Base-by-base conservation (phyloP, 37 sponge, comb jelly and placozoan genomes). In the Aplysina aerophoba region DNA sequence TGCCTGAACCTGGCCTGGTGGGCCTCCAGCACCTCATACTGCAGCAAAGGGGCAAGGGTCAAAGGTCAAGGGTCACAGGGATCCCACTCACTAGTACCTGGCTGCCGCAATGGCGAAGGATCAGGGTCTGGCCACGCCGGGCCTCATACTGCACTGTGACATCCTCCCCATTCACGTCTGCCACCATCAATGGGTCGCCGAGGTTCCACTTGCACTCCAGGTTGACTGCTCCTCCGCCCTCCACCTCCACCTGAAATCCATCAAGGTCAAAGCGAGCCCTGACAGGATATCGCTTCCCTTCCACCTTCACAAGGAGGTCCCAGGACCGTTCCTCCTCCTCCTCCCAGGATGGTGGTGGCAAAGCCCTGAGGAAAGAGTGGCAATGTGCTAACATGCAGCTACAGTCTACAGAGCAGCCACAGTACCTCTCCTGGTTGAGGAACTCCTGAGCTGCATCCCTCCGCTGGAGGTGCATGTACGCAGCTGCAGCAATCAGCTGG, bases 81-180 rank as follows among this genome's bases (percentile, higher is more conserved):
- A 0, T 59, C 19, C 38, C 11, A 24, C 17, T 13, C 38, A 59
- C 33, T 12, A 53, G 15, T 89, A 95, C 95, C 85, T 90, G 89
- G 60, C 81, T 82, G n/a, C 95, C 95, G 89, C 87, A 92, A 85
- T 92, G 88, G 25, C 95, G 71, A 25, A 95, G 77, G 33, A 83
- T 35, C 31, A 91, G 60, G 55, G 53, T 73, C 66, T 87, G 82
- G 25, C 95, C 93, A 50, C 65, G 59, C 56, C 92, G 73, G 33
- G 55, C 66, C 72, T 91, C 91, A 83, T 83, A 91, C 93, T 95
- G 85, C 12, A 95, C 73, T n/a, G 87, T 83, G 16, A 89, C 85
- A 13, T 92, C 73, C 38, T 84, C 85, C 0, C 87, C 89, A 37
- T 88, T 63, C 4, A 93, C 79, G 19, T 78, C 33, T 31, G 86